phyloP scores from a whole-genome alignment of 2,888 invertebrate species.

The Drosophila dives region DNA sequence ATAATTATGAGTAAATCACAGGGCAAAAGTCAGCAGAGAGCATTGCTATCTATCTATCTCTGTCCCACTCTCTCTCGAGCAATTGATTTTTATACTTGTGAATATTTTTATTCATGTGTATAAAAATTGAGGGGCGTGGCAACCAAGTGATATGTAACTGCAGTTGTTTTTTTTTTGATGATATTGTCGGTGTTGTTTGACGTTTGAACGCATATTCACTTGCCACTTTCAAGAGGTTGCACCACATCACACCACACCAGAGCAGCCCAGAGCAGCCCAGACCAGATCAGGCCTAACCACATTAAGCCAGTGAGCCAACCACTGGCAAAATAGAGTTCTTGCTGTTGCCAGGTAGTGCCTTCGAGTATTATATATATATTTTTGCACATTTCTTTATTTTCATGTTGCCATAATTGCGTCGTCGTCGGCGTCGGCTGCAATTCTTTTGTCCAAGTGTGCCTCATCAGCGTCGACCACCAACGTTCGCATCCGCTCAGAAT shows the following conservation, averaged over 20 bases:
- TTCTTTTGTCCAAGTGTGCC: constrained; percentile 79
- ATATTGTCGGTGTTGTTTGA: constrained; percentile 48
- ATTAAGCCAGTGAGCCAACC: constrained; percentile 55
- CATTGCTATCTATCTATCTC: not conserved
- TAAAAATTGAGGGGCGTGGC: constrained; percentile 54
- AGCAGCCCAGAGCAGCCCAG: constrained; percentile 1
- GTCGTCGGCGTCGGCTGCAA: constrained; percentile 57
- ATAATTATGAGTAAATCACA: constrained; percentile 62
- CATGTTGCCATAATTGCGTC: constrained; percentile 76
- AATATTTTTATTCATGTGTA: constrained; percentile 46
- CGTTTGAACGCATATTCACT: constrained; percentile 80
- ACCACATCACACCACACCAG: constrained; percentile 22
- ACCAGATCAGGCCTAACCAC: constrained; percentile 35
- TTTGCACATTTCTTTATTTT: constrained; percentile 72
- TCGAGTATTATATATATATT: constrained; percentile 69
- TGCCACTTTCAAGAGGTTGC: constrained; percentile 57
- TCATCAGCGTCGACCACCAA: constrained; percentile 63
- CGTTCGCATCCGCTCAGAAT: constrained; percentile 43
- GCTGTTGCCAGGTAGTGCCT: constrained; percentile 61
- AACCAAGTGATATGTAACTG: constrained; percentile 46
- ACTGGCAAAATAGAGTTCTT: constrained; percentile 60
- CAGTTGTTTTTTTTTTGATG: constrained; percentile 27
- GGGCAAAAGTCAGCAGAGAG: constrained; percentile 3
- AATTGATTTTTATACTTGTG: constrained; percentile 28
- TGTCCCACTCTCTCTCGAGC: not conserved